Percentiles rank a stretch among this genome's conserved stretches.
Conservation (phyloP, 1,140 invertebrate genomes). For the Drosophila simulans region DNA sequence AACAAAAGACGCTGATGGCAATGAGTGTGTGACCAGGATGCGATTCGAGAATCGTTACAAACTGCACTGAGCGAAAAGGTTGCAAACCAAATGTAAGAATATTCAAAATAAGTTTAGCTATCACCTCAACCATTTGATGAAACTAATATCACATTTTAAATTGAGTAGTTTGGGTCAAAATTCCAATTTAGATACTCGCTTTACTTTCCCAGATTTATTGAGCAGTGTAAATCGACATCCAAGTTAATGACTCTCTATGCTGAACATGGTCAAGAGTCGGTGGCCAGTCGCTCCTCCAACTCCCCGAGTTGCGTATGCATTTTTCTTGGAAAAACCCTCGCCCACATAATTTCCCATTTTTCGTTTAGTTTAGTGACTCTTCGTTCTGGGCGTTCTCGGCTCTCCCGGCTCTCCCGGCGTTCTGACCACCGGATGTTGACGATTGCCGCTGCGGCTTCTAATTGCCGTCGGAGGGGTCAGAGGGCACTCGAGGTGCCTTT, state of each 20-base stretch:
- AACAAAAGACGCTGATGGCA: conserved; percentile 74
- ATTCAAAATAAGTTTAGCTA: neutral
- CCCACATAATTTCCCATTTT: conserved; percentile 80
- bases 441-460: conserved; percentile 67
- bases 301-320: conserved; percentile 44
- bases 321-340: conserved; percentile 75
- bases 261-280: conserved; percentile 69
- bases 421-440: conserved; percentile 65
- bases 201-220: conserved; percentile 1
- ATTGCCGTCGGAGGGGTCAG: conserved; percentile 62
- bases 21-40: conserved; percentile 39
- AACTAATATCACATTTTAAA: too few relatives aligned
- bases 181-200: too few relatives aligned
- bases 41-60: conserved; percentile 15
- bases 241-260: conserved; percentile 68
- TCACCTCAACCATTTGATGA: too few relatives aligned
- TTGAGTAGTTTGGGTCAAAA: too few relatives aligned
- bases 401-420: conserved; percentile 20
- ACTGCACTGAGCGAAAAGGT: neutral
- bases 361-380: conserved; percentile 63
- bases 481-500: conserved; percentile 62
- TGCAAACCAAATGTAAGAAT: neutral
- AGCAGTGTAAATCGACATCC: conserved; percentile 56
- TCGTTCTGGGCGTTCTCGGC: conserved; percentile 14
- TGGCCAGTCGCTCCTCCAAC: conserved; percentile 26